phyloP scores from a whole-genome alignment of 2,113 vertebrate genomes.

The Perccottus glenii region DNA sequence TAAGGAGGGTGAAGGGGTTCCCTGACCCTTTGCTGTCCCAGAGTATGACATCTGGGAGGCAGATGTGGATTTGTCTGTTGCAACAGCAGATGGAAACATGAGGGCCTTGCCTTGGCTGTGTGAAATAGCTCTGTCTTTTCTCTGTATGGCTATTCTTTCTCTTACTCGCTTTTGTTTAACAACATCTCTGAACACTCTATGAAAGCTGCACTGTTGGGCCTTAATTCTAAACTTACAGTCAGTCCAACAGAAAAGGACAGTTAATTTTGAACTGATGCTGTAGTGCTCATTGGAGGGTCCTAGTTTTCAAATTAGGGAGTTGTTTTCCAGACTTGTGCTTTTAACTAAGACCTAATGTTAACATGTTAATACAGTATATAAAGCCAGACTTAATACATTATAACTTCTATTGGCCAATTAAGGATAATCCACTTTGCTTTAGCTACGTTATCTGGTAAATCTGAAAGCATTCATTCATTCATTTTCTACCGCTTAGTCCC shows the following conservation, averaged over 20 bases:
- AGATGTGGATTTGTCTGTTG: slow-evolving; percentile 74
- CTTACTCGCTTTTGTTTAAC: slow-evolving; percentile 46
- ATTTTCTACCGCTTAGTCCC: too few relatives aligned
- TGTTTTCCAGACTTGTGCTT: not conserved
- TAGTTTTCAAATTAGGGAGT: not conserved
- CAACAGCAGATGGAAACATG: slow-evolving; percentile 76
- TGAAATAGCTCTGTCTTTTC: slow-evolving; percentile 68
- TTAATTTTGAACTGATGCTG: not conserved
- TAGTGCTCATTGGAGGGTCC: not conserved
- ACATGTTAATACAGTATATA: too few relatives aligned
- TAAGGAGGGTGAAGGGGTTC: slow-evolving; percentile 77
- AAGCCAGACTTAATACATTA: too few relatives aligned
- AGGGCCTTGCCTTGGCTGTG: slow-evolving; percentile 65
- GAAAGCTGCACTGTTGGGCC: not conserved
- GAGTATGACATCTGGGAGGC: slow-evolving; percentile 74
- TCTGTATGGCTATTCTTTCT: slow-evolving; percentile 45
- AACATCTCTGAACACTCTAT: not conserved
- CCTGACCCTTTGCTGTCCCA: slow-evolving; percentile 80
- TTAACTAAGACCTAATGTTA: too few relatives aligned
- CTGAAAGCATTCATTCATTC: too few relatives aligned
- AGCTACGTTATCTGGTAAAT: too few relatives aligned
- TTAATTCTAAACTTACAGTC: not conserved
- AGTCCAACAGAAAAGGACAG: not conserved
- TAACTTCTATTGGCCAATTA: too few relatives aligned
- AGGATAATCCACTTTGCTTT: too few relatives aligned